Evolutionary conservation across 2,797 vertebrate species (phyloP).

Genomic region (Aratinga solstitialis): DNA sequence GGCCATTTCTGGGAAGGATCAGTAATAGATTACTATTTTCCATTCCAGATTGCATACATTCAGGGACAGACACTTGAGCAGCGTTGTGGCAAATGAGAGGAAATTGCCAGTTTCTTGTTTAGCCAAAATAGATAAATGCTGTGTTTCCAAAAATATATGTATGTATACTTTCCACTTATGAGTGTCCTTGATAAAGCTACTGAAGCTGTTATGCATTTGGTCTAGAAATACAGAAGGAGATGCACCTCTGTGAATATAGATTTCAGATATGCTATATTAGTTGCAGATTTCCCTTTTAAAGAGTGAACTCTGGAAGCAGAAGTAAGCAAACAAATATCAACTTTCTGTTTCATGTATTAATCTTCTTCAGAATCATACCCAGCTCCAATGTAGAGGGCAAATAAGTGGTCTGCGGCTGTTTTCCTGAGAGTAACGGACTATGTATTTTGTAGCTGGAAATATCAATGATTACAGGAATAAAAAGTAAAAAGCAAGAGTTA

Average conservation of each 20-base stretch:
- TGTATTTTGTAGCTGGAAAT: constrained; percentile 20
- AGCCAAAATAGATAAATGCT: background rate
- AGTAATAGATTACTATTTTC: background rate
- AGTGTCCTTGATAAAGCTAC: background rate
- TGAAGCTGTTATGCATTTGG: background rate
- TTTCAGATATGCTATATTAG: background rate
- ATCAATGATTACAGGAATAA: constrained; percentile 13
- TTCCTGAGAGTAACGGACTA: background rate
- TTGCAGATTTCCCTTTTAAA: background rate
- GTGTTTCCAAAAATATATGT: background rate
- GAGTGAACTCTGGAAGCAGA: background rate
- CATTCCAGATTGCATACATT: background rate
- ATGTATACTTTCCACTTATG: background rate
- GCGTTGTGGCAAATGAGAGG: constrained; percentile 5
- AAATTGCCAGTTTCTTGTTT: constrained; percentile 12
- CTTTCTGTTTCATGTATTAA: background rate
- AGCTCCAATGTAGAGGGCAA: background rate
- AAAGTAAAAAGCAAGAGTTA: background rate
- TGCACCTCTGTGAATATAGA: background rate
- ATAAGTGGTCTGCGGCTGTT: background rate
- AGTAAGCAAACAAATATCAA: background rate
- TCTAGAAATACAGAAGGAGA: background rate
- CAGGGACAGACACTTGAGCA: background rate
- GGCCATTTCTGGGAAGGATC: background rate
- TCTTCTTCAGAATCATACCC: background rate